Evolutionary conservation across 2,113 vertebrate genomes (phyloP).

Genomic region (Heteronetta atricapilla): DNA sequence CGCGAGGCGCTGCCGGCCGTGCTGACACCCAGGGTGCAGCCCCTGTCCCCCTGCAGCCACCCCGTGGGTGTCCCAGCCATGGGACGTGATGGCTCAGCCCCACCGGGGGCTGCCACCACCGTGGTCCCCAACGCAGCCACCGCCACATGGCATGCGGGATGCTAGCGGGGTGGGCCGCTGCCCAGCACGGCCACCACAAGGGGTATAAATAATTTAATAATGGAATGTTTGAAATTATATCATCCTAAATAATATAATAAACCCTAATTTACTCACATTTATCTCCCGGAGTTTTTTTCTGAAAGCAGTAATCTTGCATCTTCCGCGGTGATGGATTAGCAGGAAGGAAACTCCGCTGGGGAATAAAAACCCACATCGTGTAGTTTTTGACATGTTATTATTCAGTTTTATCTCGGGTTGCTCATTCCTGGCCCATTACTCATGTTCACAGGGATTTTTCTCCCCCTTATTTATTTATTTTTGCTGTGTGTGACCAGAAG

Average conservation of each 20-base stretch:
- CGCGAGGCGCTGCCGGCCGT: neutral
- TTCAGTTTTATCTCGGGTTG: conserved; percentile 82
- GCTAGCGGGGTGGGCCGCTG: neutral
- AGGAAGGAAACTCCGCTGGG: conserved; percentile 79
- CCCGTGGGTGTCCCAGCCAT: rapidly evolving
- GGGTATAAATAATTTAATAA: conserved; percentile 77
- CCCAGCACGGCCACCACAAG: neutral
- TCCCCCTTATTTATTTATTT: conserved; percentile 42
- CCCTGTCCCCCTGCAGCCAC: neutral
- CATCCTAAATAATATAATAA: conserved; percentile 82
- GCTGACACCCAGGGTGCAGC: neutral
- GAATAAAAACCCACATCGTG: conserved; percentile 85
- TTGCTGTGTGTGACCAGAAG: neutral
- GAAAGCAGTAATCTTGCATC: conserved; percentile 79
- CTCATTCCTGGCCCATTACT: conserved; percentile 81
- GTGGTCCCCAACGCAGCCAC: neutral
- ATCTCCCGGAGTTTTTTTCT: conserved; percentile 78
- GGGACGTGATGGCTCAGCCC: rapidly evolving
- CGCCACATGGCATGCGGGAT: neutral
- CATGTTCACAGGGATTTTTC: conserved; percentile 72
- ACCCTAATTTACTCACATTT: conserved; percentile 83
- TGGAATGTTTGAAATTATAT: conserved; percentile 70
- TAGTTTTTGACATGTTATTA: conserved; percentile 83
- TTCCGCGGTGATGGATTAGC: conserved; percentile 83
- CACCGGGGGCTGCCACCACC: neutral